Percentiles rank a stretch among this genome's conserved stretches.
These are phyloP conservation scores for Anas bahamensis DNA, from an alignment of 2,797 vertebrate species.

Conservation along the genomic window DNA sequence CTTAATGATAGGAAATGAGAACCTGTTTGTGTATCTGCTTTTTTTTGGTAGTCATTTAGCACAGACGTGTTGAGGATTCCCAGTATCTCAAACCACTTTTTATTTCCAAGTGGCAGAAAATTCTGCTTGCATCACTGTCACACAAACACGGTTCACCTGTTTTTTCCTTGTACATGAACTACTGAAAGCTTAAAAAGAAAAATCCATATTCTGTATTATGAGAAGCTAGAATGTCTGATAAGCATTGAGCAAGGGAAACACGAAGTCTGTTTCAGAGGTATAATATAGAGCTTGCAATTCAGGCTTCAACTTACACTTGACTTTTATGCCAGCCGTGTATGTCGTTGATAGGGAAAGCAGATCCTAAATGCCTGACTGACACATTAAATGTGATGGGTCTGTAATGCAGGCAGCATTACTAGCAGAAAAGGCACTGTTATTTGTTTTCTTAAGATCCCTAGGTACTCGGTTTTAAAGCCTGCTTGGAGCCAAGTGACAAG, in stretches of 20 bases:
- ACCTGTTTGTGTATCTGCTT: background rate
- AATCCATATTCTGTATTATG: background rate
- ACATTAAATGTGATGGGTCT: background rate
- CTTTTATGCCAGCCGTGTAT: background rate
- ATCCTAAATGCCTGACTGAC: background rate
- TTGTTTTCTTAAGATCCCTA: conserved; percentile 9
- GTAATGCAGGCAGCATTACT: background rate
- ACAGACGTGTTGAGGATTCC: background rate
- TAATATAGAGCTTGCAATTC: background rate
- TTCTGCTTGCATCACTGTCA: background rate
- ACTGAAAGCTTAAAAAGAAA: background rate
- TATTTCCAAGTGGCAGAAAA: background rate
- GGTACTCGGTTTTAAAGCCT: background rate
- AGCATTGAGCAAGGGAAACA: background rate
- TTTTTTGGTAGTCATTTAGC: background rate
- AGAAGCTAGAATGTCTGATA: background rate
- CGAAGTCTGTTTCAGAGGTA: background rate
- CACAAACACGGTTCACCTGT: background rate
- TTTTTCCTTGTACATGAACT: background rate
- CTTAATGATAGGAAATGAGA: background rate
- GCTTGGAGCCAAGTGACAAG: background rate
- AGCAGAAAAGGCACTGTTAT: background rate
- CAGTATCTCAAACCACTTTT: background rate
- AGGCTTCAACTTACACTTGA: background rate
- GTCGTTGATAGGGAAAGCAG: background rate